Percentiles rank a stretch among this genome's conserved stretches.
Conservation (phyloP, 2,113 vertebrate genomes). For the Mormyrus iriodes region DNA sequence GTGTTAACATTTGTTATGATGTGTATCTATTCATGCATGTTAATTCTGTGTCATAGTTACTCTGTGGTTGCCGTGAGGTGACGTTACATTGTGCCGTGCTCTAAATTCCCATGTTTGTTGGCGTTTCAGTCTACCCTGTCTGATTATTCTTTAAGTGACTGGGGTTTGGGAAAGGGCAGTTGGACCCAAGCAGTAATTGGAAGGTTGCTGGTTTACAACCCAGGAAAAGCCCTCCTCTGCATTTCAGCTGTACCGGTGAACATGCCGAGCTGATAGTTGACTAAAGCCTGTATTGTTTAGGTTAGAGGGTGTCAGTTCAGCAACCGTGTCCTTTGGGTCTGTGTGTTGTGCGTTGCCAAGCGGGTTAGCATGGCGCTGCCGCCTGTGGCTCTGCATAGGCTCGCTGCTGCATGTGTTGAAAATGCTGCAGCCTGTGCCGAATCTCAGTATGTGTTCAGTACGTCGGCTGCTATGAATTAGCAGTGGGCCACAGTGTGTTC, state of each 20-base stretch:
- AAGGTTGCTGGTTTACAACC: not conserved
- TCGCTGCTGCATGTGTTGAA: not conserved
- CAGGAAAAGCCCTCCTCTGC: not conserved
- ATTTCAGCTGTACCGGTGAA: not conserved
- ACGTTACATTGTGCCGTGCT: not conserved
- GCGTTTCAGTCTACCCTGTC: not conserved
- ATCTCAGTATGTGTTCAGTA: not conserved
- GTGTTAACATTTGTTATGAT: slow-evolving; percentile 2
- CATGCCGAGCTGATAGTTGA: not conserved
- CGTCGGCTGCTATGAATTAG: not conserved
- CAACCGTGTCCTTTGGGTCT: not conserved
- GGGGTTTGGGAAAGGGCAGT: not conserved
- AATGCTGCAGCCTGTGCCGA: slow-evolving; percentile 1
- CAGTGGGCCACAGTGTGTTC: slow-evolving; percentile 10
- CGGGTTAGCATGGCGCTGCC: not conserved
- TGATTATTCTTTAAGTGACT: not conserved
- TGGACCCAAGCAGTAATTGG: not conserved
- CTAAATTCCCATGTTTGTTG: not conserved
- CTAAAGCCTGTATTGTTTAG: not conserved
- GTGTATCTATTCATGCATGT: not conserved
- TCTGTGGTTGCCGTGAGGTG: not conserved
- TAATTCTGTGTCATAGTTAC: not conserved
- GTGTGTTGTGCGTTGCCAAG: not conserved
- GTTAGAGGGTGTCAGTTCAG: not conserved
- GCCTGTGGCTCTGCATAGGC: not conserved